phyloP scores from a whole-genome alignment of 2,797 vertebrate genomes.

The Enteromius viviparus region DNA sequence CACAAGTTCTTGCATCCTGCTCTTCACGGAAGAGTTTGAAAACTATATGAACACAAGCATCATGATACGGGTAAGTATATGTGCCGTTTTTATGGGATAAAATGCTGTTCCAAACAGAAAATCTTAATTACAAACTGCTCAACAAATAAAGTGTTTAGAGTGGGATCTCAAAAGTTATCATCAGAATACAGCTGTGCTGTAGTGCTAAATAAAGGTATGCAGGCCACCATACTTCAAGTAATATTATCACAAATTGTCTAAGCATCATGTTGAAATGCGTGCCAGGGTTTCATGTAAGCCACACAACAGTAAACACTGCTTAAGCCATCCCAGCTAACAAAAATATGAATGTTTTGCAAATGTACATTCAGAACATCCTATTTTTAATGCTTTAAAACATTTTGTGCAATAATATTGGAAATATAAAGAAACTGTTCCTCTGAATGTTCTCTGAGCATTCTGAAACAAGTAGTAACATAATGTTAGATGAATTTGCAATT shows the following conservation, averaged over 20 bases:
- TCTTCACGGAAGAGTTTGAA: slow-evolving; percentile 30
- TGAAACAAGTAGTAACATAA: too few relatives aligned
- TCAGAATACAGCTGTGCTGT: background rate
- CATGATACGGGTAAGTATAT: slow-evolving; percentile 31
- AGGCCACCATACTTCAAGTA: background rate
- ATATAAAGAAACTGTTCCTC: too few relatives aligned
- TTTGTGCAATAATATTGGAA: background rate
- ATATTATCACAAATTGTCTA: background rate
- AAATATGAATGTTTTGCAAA: background rate
- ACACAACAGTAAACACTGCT: background rate
- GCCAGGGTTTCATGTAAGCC: background rate
- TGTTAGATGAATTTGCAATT: too few relatives aligned
- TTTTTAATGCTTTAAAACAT: too few relatives aligned
- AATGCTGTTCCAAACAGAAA: slow-evolving; percentile 26
- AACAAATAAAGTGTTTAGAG: background rate
- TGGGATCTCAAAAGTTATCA: background rate
- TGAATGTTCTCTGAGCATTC: too few relatives aligned
- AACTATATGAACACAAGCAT: slow-evolving; percentile 24
- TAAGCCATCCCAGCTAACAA: background rate
- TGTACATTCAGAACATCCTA: background rate
- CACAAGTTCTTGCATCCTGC: slow-evolving; percentile 58
- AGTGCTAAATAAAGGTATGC: background rate
- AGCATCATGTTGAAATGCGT: background rate
- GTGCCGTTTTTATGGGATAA: slow-evolving; percentile 12
- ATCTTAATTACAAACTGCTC: slow-evolving; percentile 14